phyloP scores from a whole-genome alignment of 2,888 invertebrate species.

The Tinea pellionella region DNA sequence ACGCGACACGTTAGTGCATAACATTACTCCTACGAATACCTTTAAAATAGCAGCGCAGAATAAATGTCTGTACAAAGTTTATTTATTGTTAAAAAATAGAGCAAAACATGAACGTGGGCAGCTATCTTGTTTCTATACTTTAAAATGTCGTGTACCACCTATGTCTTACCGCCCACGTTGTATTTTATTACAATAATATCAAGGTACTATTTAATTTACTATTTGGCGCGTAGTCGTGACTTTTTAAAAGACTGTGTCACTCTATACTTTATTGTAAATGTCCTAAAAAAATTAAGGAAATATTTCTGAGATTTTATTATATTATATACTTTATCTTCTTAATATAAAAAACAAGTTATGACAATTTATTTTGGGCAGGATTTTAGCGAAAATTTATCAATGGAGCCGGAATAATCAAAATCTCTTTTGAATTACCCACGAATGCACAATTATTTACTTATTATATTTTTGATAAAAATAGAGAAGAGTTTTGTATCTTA shows the following conservation, averaged over 20 bases:
- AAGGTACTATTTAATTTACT: too few species aligned
- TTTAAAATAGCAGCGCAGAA: not conserved
- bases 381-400: not conserved
- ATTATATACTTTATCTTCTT: not conserved
- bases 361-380: not conserved
- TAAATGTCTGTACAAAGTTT: not conserved
- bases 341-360: not conserved
- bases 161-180: not conserved
- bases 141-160: not conserved
- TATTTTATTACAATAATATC: not conserved
- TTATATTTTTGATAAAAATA: not conserved
- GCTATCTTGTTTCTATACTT: not conserved
- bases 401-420: not conserved
- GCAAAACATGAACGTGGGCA: constrained; percentile 1
- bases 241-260: too few species aligned
- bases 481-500: not conserved
- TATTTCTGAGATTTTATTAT: too few species aligned
- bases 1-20: too few species aligned
- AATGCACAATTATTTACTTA: not conserved
- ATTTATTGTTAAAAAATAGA: constrained; percentile 2
- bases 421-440: not conserved
- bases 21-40: not conserved
- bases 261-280: too few species aligned
- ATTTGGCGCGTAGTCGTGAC: too few species aligned
- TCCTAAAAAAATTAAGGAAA: too few species aligned